phyloP scores from a whole-genome alignment of 2,888 invertebrate genomes.

The Nudaria mundana region DNA sequence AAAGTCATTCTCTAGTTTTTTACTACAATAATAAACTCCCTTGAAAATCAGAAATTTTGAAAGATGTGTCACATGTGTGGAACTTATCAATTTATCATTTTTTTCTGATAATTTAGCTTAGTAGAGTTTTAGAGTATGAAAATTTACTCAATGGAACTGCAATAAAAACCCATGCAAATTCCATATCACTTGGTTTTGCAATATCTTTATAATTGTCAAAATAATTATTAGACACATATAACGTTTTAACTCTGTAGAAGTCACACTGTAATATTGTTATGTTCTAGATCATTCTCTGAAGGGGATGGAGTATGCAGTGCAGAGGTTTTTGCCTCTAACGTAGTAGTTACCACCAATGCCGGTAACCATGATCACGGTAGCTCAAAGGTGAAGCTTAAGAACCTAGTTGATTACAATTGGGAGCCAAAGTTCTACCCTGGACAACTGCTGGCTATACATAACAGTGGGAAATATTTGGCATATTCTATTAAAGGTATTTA shows the following conservation, averaged over 20 bases:
- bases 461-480: constrained; percentile 91
- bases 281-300: constrained; percentile 79
- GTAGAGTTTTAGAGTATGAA: too few species aligned
- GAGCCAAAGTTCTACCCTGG: constrained; percentile 93
- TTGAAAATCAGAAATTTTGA: too few species aligned
- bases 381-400: constrained; percentile 94
- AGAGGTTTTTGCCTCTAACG: constrained; percentile 82
- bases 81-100: too few species aligned
- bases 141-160: too few species aligned
- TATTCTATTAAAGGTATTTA: constrained; percentile 92
- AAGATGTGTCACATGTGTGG: too few species aligned
- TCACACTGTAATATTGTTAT: too few species aligned
- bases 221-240: neutral
- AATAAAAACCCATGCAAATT: too few species aligned
- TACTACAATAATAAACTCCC: too few species aligned
- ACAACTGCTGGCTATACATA: constrained; percentile 93
- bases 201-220: neutral
- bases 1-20: too few species aligned
- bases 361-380: constrained; percentile 90
- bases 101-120: too few species aligned
- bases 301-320: constrained; percentile 81
- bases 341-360: constrained; percentile 85
- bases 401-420: constrained; percentile 96
- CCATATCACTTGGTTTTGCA: too few species aligned
- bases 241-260: too few species aligned